Conservation (phyloP, 1,140 invertebrate species). For the Pantala flavescens region DNA sequence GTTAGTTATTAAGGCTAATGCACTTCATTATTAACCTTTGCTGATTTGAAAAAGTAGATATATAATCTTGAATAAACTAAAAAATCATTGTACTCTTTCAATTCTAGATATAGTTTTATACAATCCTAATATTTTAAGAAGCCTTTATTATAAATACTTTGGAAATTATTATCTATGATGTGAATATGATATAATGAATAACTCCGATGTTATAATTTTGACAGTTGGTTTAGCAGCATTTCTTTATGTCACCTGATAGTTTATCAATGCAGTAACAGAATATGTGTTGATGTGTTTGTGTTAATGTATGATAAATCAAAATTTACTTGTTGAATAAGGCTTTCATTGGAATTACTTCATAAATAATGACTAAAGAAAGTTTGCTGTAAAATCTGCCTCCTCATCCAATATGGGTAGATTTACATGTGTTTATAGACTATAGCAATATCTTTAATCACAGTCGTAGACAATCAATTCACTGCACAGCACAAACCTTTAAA, state of each 20-base stretch:
- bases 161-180: background rate
- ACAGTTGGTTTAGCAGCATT: too few species aligned
- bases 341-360: too few species aligned
- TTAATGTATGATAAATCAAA: too few species aligned
- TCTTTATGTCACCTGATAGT: too few species aligned
- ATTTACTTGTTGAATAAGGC: too few species aligned
- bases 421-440: background rate
- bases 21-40: background rate
- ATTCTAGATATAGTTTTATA: conserved; percentile 1
- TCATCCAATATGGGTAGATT: background rate
- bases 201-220: too few species aligned
- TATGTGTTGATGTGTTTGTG: too few species aligned
- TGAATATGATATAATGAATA: too few species aligned
- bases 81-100: background rate
- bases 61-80: background rate
- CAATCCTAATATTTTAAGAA: background rate
- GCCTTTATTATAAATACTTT: background rate
- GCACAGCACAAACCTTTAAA: background rate
- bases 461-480: background rate
- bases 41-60: background rate
- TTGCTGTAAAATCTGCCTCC: background rate
- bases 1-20: background rate
- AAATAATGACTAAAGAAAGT: background rate
- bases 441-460: conserved; percentile 6
- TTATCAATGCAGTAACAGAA: too few species aligned